phyloP scores from a whole-genome alignment of 2,797 vertebrate species.

The Peromyscus eremicus region DNA sequence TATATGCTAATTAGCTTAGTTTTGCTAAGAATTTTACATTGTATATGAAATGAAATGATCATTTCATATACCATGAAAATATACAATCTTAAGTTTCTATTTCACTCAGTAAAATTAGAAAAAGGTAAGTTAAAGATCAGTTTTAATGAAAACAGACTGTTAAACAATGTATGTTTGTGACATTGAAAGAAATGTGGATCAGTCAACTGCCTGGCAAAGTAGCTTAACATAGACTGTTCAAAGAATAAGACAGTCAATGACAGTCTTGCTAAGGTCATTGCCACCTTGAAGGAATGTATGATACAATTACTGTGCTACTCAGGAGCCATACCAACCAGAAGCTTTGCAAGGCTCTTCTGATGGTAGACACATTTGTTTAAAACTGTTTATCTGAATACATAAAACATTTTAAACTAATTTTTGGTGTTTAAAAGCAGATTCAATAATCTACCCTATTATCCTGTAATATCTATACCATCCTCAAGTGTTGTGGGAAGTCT shows the following conservation, averaged over 20 bases:
- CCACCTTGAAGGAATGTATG: too few relatives aligned
- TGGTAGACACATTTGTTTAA: neutral
- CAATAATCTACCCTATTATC: too few relatives aligned
- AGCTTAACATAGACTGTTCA: neutral
- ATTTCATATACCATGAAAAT: neutral
- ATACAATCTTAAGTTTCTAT: neutral
- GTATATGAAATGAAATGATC: neutral
- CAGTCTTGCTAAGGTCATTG: neutral
- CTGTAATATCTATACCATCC: too few relatives aligned
- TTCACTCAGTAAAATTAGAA: neutral
- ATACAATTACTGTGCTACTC: neutral
- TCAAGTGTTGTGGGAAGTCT: too few relatives aligned
- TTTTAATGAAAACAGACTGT: neutral
- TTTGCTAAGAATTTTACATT: neutral
- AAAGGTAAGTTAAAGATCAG: neutral
- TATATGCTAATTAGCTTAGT: neutral
- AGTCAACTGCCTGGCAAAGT: neutral
- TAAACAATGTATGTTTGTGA: neutral
- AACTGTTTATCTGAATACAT: neutral
- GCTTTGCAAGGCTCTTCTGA: neutral
- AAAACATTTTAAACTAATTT: too few relatives aligned
- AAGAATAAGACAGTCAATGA: neutral
- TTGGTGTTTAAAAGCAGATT: too few relatives aligned
- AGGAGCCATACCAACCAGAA: neutral
- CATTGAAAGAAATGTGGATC: neutral